Evolutionary conservation across 2,888 invertebrate species (phyloP).

Genomic region (Notodonta ziczac): DNA sequence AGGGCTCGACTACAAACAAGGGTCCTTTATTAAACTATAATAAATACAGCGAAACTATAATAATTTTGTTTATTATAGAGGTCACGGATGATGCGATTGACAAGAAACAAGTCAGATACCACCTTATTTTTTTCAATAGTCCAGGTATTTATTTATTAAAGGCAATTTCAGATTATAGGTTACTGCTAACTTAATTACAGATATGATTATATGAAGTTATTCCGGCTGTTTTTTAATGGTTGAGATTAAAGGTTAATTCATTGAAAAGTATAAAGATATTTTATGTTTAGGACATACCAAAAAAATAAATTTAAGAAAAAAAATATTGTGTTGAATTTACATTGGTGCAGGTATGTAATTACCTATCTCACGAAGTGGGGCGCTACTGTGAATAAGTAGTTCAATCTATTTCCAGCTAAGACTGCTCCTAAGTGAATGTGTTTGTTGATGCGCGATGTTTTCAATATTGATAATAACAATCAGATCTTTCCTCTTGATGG

Average conservation of each 20-base stretch:
- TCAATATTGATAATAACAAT: slow-evolving; percentile 19
- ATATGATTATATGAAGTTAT: too few species aligned
- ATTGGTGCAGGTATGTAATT: background rate
- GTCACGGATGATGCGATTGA: background rate
- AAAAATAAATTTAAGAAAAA: too few species aligned
- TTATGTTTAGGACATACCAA: too few species aligned
- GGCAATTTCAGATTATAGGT: too few species aligned
- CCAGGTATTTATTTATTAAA: too few species aligned
- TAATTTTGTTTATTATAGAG: background rate
- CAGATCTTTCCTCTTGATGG: slow-evolving; percentile 23
- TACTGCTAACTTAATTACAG: too few species aligned
- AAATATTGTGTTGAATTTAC: too few species aligned
- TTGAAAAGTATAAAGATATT: too few species aligned
- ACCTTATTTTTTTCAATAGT: too few species aligned
- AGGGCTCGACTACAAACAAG: slow-evolving; percentile 13
- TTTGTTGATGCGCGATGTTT: slow-evolving; percentile 30
- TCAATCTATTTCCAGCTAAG: slow-evolving; percentile 30
- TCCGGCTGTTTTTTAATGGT: too few species aligned
- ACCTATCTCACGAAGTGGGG: background rate
- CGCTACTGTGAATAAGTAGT: slow-evolving; percentile 8
- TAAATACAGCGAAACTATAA: slow-evolving; percentile 5
- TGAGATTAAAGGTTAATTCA: too few species aligned
- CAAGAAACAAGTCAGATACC: too few species aligned
- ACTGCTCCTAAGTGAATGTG: slow-evolving; percentile 28
- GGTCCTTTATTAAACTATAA: slow-evolving; percentile 10